Conservation (phyloP, 2,888 invertebrate genomes). For the Tetramorium bicarinatum region DNA sequence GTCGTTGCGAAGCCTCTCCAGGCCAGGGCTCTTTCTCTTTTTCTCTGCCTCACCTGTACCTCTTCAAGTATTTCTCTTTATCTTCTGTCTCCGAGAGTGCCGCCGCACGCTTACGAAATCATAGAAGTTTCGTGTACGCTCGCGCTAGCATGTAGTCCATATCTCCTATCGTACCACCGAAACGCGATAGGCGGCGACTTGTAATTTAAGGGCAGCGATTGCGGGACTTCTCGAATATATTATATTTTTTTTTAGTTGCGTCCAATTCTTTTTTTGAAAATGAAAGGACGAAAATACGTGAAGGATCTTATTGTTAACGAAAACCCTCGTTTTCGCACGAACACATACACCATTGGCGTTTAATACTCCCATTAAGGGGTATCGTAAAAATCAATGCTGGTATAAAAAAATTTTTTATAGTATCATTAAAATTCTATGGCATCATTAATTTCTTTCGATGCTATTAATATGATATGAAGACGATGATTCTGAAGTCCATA, state of each 20-base stretch:
- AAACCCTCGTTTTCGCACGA: no score
- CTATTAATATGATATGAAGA: background rate
- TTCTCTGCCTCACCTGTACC: slow-evolving; percentile 81
- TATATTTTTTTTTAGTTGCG: slow-evolving; percentile 21
- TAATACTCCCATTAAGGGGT: background rate
- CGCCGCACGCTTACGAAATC: slow-evolving; percentile 78
- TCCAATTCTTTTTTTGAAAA: background rate
- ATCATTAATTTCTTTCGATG: background rate
- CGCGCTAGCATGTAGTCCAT: slow-evolving; percentile 60
- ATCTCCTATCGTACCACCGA: slow-evolving; percentile 62
- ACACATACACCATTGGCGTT: background rate
- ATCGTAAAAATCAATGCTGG: background rate
- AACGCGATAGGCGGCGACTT: slow-evolving; percentile 54
- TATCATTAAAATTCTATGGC: background rate
- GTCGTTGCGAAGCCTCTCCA: slow-evolving; percentile 61
- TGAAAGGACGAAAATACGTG: background rate
- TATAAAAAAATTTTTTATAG: background rate
- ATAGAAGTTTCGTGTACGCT: slow-evolving; percentile 72
- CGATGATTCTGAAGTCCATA: background rate
- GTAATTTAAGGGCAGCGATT: slow-evolving; percentile 52
- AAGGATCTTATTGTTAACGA: background rate
- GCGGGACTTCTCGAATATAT: slow-evolving; percentile 35
- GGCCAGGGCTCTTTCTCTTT: slow-evolving; percentile 63
- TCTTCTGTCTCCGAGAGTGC: slow-evolving; percentile 77
- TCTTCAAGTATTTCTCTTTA: slow-evolving; percentile 82